Evolutionary conservation across 2,797 vertebrate genomes (phyloP), one percentile per base, ranked within the genome.

Genomic region (Gephyroberyx darwinii): DNA sequence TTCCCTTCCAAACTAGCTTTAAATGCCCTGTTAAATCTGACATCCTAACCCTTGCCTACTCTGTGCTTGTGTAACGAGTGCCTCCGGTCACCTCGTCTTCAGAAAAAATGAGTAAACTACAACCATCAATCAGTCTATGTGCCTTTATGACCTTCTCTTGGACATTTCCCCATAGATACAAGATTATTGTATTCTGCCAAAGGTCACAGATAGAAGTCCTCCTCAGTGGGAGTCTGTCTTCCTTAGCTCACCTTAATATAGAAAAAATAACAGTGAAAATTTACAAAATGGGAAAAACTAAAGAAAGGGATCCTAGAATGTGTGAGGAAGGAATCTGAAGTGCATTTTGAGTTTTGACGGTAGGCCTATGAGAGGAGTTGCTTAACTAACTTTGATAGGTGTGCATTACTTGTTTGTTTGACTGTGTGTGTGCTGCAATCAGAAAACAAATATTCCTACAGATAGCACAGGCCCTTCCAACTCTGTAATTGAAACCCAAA

Each of bases 61-160:
- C 6, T 62, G 45, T 65, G 55, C 37, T 77, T 75, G 64, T 31
- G 16, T 79, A 83, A 86, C 58, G 19, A 66, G 26, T 31, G 31
- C 56, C 52, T 81, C 52, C 72, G 71, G 74, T 83, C 73, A 73
- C 10, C 58, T 50, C 13, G 63, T 81, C 53, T 83, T 83, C 43
- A 75, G 55, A 82, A 78, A 78, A 68, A 86, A 82, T 63, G 66
- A 74, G 48, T 74, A 80, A 86, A 91, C 76, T 70, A 60, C 75
- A 59, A 74, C 69, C 73, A 87, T 86, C 82, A 87, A 68, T 86
- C 71, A 71, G 74, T 65, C 78, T 52, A 77, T 86, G 70, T 77
- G 68, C 64, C 64, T 84, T 72, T 68, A 80, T 74, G 76, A 81
- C 82, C 75, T 85, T 89, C 67, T 69, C 60, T 76, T 66, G 31